A percentile compares a stretch with the other conserved stretches of the same genome.
phyloP scores from a whole-genome alignment of 92 coral and sea anemone genomes.

The Pocillopora meandrina region DNA sequence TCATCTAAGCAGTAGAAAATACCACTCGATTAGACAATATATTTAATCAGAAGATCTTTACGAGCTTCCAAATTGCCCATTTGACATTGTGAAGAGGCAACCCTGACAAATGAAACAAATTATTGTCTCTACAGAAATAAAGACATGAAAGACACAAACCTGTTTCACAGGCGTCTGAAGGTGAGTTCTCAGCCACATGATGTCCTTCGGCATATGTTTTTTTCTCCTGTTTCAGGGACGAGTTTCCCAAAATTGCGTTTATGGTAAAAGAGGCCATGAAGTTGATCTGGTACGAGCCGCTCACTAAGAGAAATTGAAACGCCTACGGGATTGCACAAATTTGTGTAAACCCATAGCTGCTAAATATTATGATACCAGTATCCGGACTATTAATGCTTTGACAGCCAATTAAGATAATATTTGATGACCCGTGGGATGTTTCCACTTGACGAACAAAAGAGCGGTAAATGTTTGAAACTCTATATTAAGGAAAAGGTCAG shows the following conservation, averaged over 20 bases:
- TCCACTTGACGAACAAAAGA: conserved; percentile 41
- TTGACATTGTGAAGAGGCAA: background rate
- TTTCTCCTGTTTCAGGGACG: conserved; percentile 8
- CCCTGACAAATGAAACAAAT: background rate
- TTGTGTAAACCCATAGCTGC: conserved; percentile 36
- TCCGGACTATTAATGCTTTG: conserved; percentile 81
- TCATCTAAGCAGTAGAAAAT: background rate
- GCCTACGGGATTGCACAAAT: conserved; percentile 20
- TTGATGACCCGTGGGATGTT: conserved; percentile 56
- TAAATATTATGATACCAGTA: conserved; percentile 78
- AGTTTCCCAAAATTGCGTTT: conserved; percentile 75
- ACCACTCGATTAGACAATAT: background rate
- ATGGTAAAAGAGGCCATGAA: conserved; percentile 85
- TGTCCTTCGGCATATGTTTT: background rate
- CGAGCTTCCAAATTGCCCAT: background rate
- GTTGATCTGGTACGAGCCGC: conserved; percentile 1
- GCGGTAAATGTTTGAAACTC: conserved; percentile 50
- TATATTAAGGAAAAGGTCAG: conserved; percentile 16
- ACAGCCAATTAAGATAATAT: conserved; percentile 75
- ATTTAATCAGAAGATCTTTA: background rate
- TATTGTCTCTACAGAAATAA: background rate
- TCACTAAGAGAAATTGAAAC: conserved; percentile 19
- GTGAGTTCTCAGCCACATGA: background rate
- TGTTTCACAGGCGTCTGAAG: background rate
- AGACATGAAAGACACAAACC: conserved; percentile 26